These are phyloP conservation scores for Camponotus fellah DNA, from an alignment of 2,888 invertebrate genomes.

Conservation along the genomic window DNA sequence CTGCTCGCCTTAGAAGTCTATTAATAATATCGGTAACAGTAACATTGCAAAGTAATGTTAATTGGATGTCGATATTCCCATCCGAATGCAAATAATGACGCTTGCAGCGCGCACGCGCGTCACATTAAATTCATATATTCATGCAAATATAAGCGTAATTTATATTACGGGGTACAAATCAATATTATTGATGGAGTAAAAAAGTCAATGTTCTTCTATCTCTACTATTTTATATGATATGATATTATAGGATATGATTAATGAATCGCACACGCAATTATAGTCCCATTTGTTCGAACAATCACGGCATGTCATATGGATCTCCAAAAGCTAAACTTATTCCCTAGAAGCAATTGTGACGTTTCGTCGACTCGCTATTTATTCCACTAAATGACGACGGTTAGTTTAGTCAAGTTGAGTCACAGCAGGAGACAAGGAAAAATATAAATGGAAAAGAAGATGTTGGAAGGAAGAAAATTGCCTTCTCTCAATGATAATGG, in stretches of 20 bases:
- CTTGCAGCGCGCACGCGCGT: background rate
- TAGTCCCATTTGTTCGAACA: background rate
- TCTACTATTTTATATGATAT: background rate
- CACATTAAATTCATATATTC: constrained; percentile 46
- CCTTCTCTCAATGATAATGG: constrained; percentile 46
- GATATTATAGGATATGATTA: background rate
- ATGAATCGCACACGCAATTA: background rate
- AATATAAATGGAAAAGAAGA: constrained; percentile 45
- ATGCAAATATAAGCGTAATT: constrained; percentile 49
- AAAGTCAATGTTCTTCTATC: background rate
- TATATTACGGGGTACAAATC: constrained; percentile 27
- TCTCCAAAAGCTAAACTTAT: constrained; percentile 25
- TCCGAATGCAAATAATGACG: constrained; percentile 40
- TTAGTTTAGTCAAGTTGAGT: constrained; percentile 39
- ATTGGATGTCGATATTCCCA: constrained; percentile 33
- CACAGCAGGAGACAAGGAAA: constrained; percentile 31
- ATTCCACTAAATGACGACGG: constrained; percentile 32
- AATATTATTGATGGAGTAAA: constrained; percentile 22
- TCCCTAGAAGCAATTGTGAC: constrained; percentile 21
- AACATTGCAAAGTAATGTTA: constrained; percentile 6
- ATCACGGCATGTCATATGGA: background rate
- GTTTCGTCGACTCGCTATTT: constrained; percentile 38
- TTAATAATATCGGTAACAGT: background rate
- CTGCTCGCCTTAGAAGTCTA: background rate
- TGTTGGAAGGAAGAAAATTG: constrained; percentile 45